Evolutionary conservation across 1,140 invertebrate genomes (phyloP).

Genomic region (Hetaerina americana): DNA sequence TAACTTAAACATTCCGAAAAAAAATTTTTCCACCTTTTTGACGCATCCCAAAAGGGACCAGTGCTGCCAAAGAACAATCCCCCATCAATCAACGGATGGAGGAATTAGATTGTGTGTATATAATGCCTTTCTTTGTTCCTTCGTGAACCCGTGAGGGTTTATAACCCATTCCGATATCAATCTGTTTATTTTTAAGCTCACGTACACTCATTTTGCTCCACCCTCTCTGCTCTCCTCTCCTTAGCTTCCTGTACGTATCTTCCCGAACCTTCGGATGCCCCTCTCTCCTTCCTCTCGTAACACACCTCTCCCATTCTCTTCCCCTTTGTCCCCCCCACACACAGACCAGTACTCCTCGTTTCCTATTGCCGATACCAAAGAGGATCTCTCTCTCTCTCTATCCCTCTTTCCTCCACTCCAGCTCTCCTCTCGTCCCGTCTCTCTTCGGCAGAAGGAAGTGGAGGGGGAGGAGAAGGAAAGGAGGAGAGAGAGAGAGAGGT

Average conservation of each 20-base stretch:
- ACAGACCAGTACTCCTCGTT: too few relatives aligned
- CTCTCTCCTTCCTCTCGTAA: too few relatives aligned
- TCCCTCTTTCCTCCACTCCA: too few relatives aligned
- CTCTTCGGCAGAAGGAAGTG: background rate
- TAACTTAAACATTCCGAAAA: background rate
- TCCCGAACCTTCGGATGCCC: too few relatives aligned
- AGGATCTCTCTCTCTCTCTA: background rate
- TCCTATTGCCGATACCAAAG: background rate
- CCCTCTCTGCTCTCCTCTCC: background rate
- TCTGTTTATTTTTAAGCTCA: background rate
- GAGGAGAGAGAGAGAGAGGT: too few relatives aligned
- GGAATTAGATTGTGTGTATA: background rate
- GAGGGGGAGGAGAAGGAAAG: too few relatives aligned
- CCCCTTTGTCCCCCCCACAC: too few relatives aligned
- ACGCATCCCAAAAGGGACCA: background rate
- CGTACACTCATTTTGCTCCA: background rate
- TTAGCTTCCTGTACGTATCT: too few relatives aligned
- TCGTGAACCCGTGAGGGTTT: background rate
- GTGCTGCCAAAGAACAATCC: background rate
- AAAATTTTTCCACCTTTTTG: background rate
- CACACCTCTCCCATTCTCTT: too few relatives aligned
- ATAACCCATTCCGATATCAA: background rate
- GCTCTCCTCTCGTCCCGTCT: too few relatives aligned
- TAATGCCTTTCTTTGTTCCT: background rate
- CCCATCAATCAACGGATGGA: background rate